Conservation (phyloP, 2,888 invertebrate species). For the Harpalus rubripes region DNA sequence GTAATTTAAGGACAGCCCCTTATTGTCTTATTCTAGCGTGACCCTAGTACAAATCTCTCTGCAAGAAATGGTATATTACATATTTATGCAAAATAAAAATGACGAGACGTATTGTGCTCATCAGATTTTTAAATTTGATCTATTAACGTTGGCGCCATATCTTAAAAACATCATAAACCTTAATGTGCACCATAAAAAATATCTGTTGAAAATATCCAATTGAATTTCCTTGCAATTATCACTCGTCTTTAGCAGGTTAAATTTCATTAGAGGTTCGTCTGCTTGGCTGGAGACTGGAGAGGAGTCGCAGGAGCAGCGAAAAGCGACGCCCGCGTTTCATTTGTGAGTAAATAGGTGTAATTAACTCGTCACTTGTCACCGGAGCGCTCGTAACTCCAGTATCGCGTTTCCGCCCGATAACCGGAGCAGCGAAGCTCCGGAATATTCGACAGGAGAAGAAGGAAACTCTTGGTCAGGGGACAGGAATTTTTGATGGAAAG, state of each 20-base stretch:
- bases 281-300: not conserved
- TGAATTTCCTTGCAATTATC: constrained; percentile 32
- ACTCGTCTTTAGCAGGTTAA: constrained; percentile 40
- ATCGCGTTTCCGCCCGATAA: constrained; percentile 57
- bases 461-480: not conserved
- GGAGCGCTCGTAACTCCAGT: constrained; percentile 46
- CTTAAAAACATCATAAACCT: constrained; percentile 1
- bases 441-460: not conserved
- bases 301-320: constrained; percentile 9
- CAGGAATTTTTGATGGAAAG: not conserved
- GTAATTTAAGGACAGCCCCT: too few species aligned
- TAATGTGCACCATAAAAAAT: constrained; percentile 17
- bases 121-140: not conserved
- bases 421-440: not conserved
- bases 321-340: constrained; percentile 51
- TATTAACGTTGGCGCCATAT: not conserved
- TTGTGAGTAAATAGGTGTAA: constrained; percentile 62
- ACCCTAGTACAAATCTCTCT: too few species aligned
- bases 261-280: constrained; percentile 35
- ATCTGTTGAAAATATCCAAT: constrained; percentile 24
- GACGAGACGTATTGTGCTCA: too few species aligned
- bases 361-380: constrained; percentile 61
- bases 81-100: too few species aligned
- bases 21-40: too few species aligned
- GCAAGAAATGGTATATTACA: too few species aligned